These are phyloP conservation scores for Invenusta paracnida DNA, from an alignment of 2,888 invertebrate genomes.

Conservation along the genomic window DNA sequence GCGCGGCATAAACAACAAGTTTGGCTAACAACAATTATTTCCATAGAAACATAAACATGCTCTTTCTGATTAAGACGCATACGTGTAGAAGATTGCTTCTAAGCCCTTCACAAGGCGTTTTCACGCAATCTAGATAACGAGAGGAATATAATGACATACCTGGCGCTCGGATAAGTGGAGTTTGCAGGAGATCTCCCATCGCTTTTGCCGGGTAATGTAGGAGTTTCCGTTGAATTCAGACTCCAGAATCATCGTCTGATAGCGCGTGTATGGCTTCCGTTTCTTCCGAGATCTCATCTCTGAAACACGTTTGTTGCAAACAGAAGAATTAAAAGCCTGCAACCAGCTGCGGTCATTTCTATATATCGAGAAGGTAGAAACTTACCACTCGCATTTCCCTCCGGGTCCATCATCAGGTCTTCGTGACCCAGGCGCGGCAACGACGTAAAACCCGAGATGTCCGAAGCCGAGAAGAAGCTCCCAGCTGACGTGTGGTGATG, in stretches of 20 bases:
- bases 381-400: not conserved
- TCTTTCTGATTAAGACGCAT: too few relatives aligned
- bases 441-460: not conserved
- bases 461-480: not conserved
- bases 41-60: too few relatives aligned
- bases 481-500: not conserved
- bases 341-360: not conserved
- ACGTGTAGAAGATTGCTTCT: too few relatives aligned
- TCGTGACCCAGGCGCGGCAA: not conserved
- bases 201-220: constrained; percentile 93
- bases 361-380: not conserved
- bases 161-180: constrained; percentile 68
- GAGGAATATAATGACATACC: too few relatives aligned
- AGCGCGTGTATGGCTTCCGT: constrained; percentile 95
- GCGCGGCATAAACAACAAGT: too few relatives aligned
- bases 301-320: not conserved
- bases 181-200: constrained; percentile 92
- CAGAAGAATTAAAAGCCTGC: not conserved
- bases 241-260: constrained; percentile 90
- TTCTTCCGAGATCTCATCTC: constrained; percentile 68
- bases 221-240: constrained; percentile 95
- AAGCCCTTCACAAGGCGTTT: too few relatives aligned
- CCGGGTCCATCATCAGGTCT: not conserved
- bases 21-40: too few relatives aligned
- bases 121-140: too few relatives aligned